Percentiles rank a stretch among this genome's conserved stretches.
Conservation (phyloP, 2,113 vertebrate species). For the Mesoclemmys tuberculata region DNA sequence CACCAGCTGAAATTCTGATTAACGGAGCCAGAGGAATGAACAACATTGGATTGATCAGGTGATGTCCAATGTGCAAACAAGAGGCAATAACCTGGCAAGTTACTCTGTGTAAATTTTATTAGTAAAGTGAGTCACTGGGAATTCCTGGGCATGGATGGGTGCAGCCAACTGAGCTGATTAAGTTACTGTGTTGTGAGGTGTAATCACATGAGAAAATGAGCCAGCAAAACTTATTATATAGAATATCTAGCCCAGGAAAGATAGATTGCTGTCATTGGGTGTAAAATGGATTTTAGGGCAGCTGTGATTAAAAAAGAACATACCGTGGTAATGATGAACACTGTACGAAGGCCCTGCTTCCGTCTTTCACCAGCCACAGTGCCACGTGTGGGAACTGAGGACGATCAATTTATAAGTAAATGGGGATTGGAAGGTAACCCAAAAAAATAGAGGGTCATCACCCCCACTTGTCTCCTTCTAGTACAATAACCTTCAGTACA, state of each 20-base stretch:
- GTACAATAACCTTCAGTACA: not conserved
- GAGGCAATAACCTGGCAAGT: accelerated
- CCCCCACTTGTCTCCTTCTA: slow-evolving; percentile 23
- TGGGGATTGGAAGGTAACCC: slow-evolving; percentile 3
- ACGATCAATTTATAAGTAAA: not conserved
- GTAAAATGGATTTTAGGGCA: not conserved
- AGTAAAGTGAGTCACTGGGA: not conserved
- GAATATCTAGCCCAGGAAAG: not conserved
- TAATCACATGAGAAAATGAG: not conserved
- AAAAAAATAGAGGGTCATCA: not conserved
- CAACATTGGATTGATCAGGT: not conserved
- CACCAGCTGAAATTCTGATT: not conserved
- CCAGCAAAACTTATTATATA: not conserved
- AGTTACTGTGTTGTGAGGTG: not conserved
- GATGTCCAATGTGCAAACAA: accelerated
- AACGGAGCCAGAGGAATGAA: not conserved
- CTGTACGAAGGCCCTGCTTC: not conserved
- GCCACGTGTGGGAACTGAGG: not conserved
- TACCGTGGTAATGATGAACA: not conserved
- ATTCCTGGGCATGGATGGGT: not conserved
- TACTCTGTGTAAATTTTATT: accelerated
- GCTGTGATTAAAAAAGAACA: not conserved
- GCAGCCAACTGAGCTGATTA: not conserved
- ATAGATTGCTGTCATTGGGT: not conserved
- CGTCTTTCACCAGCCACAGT: not conserved